Evolutionary conservation across 2,888 invertebrate genomes (phyloP).

Genomic region (Apoderus coryli): DNA sequence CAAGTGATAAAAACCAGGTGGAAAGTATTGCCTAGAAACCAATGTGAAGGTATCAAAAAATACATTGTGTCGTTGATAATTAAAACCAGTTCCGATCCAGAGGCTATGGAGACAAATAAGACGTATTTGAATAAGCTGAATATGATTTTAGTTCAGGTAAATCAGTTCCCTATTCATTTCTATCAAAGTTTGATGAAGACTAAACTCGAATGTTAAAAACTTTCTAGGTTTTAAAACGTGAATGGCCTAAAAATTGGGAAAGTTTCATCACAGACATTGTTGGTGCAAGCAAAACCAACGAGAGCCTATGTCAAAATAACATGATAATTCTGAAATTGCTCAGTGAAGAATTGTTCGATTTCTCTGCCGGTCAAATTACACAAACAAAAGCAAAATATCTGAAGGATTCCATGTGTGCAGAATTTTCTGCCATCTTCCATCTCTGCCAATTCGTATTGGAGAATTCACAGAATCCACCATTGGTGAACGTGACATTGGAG

Average conservation of each 20-base stretch:
- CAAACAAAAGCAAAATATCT: slow-evolving; percentile 98
- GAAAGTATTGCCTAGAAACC: slow-evolving; percentile 96
- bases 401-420: slow-evolving; percentile 98
- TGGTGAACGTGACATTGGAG: slow-evolving; percentile 91
- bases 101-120: slow-evolving; percentile 80
- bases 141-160: slow-evolving; percentile 98
- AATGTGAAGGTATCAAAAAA: slow-evolving; percentile 99
- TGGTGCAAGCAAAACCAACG: slow-evolving; percentile 97
- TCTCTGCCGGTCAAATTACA: slow-evolving; percentile 94
- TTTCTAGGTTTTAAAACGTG: slow-evolving; percentile 94
- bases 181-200: no score
- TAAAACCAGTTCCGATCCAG: slow-evolving; percentile 89
- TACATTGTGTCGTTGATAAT: slow-evolving; percentile 98
- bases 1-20: slow-evolving; percentile 95
- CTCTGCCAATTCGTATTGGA: slow-evolving; percentile 97
- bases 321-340: slow-evolving; percentile 96
- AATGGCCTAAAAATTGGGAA: slow-evolving; percentile 99
- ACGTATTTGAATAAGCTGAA: slow-evolving; percentile 96
- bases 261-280: slow-evolving; percentile 98
- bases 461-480: slow-evolving; percentile 91
- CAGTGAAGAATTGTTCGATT: slow-evolving; percentile 99
- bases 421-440: slow-evolving; percentile 97
- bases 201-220: no score
- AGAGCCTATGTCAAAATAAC: slow-evolving; percentile 98
- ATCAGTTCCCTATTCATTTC: no score